These are phyloP conservation scores for Bruchidius siliquastri DNA, from an alignment of 2,888 invertebrate species.

Conservation along the genomic window DNA sequence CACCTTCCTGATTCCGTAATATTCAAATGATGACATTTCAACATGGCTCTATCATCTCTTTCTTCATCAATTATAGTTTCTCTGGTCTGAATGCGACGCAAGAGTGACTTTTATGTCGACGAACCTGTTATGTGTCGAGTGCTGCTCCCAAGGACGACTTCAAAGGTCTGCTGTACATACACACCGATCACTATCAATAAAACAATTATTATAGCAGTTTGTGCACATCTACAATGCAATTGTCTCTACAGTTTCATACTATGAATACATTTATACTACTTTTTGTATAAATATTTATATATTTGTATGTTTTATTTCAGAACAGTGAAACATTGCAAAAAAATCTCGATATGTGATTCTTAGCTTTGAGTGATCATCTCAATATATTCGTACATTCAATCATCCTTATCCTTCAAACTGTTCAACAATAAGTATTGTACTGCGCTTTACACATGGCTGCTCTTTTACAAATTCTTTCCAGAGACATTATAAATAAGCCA, in stretches of 20 bases:
- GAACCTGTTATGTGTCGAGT: background rate
- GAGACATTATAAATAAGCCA: background rate
- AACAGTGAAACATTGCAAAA: too few relatives aligned
- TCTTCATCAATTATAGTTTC: background rate
- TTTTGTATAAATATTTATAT: too few relatives aligned
- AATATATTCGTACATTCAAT: background rate
- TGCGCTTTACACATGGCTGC: background rate
- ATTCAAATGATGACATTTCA: too few relatives aligned
- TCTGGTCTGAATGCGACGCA: background rate
- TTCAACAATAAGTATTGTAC: background rate
- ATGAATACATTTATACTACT: too few relatives aligned
- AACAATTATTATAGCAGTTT: background rate
- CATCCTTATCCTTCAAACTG: background rate
- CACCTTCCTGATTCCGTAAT: too few relatives aligned
- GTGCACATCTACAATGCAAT: background rate
- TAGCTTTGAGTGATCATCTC: too few relatives aligned
- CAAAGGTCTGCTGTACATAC: background rate
- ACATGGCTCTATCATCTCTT: too few relatives aligned
- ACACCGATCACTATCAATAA: background rate
- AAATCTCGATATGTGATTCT: too few relatives aligned
- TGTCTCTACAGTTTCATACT: too few relatives aligned
- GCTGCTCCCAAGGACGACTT: background rate
- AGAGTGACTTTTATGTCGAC: background rate
- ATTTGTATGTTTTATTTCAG: too few relatives aligned
- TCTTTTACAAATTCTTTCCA: background rate